phyloP scores from a whole-genome alignment of 1,140 invertebrate species.

The Saxidomus purpurata region DNA sequence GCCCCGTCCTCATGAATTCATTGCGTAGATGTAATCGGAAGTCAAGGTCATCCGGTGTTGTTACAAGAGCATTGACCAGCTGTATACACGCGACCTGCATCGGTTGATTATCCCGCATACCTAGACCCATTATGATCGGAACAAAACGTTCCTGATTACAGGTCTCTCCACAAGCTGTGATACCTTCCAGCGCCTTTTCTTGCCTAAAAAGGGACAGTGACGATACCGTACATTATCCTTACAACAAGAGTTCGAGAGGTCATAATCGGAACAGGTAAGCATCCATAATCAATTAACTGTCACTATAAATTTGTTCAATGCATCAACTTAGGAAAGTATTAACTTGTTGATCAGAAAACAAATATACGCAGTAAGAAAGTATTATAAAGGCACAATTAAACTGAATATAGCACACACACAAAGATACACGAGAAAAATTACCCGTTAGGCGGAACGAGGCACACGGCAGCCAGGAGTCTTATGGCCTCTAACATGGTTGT shows the following conservation, averaged over 20 bases:
- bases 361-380: too few species aligned
- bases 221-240: too few species aligned
- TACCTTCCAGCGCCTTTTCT: conserved; percentile 96
- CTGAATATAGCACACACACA: too few species aligned
- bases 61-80: conserved; percentile 97
- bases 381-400: too few species aligned
- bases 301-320: too few species aligned
- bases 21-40: conserved; percentile 97
- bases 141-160: conserved; percentile 92
- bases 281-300: too few species aligned
- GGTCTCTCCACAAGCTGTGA: conserved; percentile 96
- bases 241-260: too few species aligned
- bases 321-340: too few species aligned
- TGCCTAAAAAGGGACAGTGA: conserved; percentile 87
- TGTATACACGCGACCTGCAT: conserved; percentile 94
- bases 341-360: too few species aligned
- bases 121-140: conserved; percentile 95
- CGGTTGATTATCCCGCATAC: conserved; percentile 90
- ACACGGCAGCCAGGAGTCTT: conserved; percentile 94
- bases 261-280: too few species aligned
- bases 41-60: conserved; percentile 96
- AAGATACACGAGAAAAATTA: conserved; percentile 80
- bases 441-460: conserved; percentile 93
- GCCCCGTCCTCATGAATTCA: conserved; percentile 97
- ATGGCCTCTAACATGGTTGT: conserved; percentile 95